A percentile compares a stretch with the other conserved stretches of the same genome.
Conservation (phyloP, 2,797 vertebrate species). For the Sciurus carolinensis region DNA sequence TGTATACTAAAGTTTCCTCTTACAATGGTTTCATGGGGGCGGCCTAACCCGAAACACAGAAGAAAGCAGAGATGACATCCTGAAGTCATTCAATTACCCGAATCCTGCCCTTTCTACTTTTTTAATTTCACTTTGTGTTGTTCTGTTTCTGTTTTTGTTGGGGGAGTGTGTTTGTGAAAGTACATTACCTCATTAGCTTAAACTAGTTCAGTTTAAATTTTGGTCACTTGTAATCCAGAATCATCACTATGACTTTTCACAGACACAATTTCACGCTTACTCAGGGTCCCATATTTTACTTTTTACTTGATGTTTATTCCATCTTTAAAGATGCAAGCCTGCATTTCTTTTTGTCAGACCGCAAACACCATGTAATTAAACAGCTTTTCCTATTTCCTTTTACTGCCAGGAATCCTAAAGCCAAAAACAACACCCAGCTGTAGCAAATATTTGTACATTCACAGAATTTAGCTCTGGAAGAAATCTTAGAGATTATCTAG, state of each 20-base stretch:
- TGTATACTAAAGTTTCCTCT: not conserved
- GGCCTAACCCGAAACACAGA: not conserved
- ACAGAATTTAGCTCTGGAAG: slow-evolving; percentile 25
- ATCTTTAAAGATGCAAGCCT: not conserved
- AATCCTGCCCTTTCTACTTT: not conserved
- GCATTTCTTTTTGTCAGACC: not conserved
- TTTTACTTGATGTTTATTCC: not conserved
- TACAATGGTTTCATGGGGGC: not conserved
- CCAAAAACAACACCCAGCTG: not conserved
- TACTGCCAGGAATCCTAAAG: slow-evolving; percentile 27
- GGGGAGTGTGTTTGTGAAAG: not conserved
- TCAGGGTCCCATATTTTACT: not conserved
- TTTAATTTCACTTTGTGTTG: not conserved
- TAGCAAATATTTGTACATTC: not conserved
- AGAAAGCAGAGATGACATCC: not conserved
- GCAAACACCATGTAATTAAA: not conserved
- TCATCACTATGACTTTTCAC: not conserved
- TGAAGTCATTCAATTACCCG: not conserved
- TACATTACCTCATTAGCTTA: not conserved
- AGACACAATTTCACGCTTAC: not conserved
- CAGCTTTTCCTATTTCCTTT: not conserved
- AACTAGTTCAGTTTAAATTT: not conserved
- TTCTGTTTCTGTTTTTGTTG: not conserved
- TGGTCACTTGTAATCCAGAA: not conserved
- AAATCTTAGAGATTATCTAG: not conserved